Percentiles rank a stretch among this genome's conserved stretches.
phyloP scores from a whole-genome alignment of 2,113 vertebrate species.

The Prionailurus viverrinus region DNA sequence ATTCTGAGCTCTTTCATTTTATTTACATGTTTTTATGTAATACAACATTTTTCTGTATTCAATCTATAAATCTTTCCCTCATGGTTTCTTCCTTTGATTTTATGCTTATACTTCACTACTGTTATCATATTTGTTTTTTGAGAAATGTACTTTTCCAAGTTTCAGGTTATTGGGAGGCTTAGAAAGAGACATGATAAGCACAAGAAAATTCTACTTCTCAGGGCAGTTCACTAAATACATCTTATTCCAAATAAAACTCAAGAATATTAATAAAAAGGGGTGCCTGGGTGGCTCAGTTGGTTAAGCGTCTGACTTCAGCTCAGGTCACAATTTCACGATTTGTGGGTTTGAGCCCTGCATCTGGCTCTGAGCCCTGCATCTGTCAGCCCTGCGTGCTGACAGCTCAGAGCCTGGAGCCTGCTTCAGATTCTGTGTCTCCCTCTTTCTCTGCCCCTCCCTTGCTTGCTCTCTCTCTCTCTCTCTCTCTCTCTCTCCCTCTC shows the following conservation, averaged over 20 bases:
- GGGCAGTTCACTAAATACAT: conserved; percentile 29
- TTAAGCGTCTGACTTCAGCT: too few species aligned
- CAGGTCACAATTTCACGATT: too few species aligned
- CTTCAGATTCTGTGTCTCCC: too few species aligned
- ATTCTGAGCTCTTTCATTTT: conserved; percentile 51
- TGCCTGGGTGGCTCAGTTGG: too few species aligned
- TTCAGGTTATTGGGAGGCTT: background rate
- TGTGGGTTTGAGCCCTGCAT: too few species aligned
- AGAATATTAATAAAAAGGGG: conserved; percentile 41
- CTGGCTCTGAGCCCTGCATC: too few species aligned
- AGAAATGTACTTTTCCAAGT: conserved; percentile 25
- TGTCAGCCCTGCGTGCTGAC: too few species aligned
- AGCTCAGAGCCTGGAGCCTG: too few species aligned
- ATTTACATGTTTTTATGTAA: background rate
- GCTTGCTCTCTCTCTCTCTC: too few species aligned
- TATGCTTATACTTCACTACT: background rate
- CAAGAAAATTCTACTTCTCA: conserved; percentile 20
- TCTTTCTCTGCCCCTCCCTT: too few species aligned
- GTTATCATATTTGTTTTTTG: background rate
- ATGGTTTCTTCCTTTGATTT: conserved; percentile 23
- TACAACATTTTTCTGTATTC: conserved; percentile 15
- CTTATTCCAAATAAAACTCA: conserved; percentile 39
- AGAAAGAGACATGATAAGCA: background rate
- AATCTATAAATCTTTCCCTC: conserved; percentile 23
- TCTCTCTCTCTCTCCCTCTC: too few species aligned